Percentiles rank a stretch among this genome's conserved stretches.
These are phyloP conservation scores for Pelecanoides urinatrix DNA, from an alignment of 2,113 vertebrate genomes.

Conservation along the genomic window DNA sequence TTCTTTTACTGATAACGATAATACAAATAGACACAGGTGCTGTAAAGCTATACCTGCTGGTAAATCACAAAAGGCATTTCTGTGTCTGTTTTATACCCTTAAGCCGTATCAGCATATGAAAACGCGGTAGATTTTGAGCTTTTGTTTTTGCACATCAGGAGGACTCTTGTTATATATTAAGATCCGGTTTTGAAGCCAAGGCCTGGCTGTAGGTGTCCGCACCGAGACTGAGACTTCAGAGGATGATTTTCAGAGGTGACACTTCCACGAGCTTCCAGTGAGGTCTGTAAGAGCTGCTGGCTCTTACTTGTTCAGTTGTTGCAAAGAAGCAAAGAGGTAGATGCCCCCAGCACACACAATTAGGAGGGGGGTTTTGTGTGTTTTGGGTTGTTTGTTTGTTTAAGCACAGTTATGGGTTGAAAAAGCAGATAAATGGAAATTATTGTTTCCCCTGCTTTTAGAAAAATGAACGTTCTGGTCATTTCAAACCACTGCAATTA, in stretches of 20 bases:
- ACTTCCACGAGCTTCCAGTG: not conserved
- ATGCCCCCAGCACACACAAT: not conserved
- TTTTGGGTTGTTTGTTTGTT: not conserved
- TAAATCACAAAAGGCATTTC: not conserved
- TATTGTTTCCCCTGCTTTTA: not conserved
- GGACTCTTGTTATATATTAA: not conserved
- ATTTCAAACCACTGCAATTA: slow-evolving; percentile 13
- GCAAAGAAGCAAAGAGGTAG: not conserved
- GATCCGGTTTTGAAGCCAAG: not conserved
- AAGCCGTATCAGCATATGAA: not conserved
- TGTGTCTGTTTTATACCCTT: not conserved
- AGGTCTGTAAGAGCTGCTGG: not conserved
- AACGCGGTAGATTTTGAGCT: not conserved
- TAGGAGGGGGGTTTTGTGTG: fast-evolving
- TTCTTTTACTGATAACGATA: not conserved
- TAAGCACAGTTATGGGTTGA: not conserved
- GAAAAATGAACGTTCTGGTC: not conserved
- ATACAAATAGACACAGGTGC: not conserved
- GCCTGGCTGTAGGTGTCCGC: not conserved
- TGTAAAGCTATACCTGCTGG: not conserved
- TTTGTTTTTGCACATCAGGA: not conserved
- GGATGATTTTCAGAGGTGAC: not conserved
- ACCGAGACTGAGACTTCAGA: not conserved
- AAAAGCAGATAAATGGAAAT: not conserved
- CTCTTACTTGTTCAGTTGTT: not conserved